Base-by-base conservation (phyloP, 2,797 vertebrate genomes). In the Argentina silus region DNA sequence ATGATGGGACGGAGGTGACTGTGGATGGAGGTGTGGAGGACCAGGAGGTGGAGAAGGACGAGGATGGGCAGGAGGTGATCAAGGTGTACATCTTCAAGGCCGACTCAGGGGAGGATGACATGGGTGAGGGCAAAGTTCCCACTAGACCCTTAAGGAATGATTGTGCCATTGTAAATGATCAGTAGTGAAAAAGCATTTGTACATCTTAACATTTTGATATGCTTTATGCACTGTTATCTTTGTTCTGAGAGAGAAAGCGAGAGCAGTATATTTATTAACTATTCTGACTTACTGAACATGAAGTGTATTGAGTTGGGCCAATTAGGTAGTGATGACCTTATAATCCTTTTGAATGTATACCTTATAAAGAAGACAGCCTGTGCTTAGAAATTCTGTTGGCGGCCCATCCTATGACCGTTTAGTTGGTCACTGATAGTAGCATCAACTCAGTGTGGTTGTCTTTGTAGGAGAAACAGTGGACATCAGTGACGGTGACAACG, bases 11-110 rank as follows among this genome's bases (percentile, higher is more conserved):
- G 17, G 97, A 97, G 91, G 96, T 98, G 72, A 95, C 95, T 0
- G 95, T 97, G 86, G 96, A 96, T 76, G 93, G 95, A 77, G 95
- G 96, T 48, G 86, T 94, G 53, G 93, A 93, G 73, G 93, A 94
- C 76, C 93, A 97, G 90, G 94, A 95, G 57, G 96, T 97, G 86
- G 94, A 96, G 89, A 97, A 96, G 91, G 97, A 99, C 87, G 96
- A 98, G 76, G 97, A 98, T 72, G 96, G 96, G 70, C 95, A 97
- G 90, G 98, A 99, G 92, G 97, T 99, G 87, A 99, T 99, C 86
- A 99, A 99, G 86, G 98, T 99, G 82, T 99, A 99, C 92, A 99
- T 99, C 93, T 98, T 99, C 92, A 99, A 99, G 92, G 97, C 98
- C 51, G 98, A 99, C 83, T 96, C 97, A 27, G 97, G 97, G 75